These are phyloP conservation scores for Anas acuta DNA, from an alignment of 2,797 vertebrate genomes.

Conservation along the genomic window DNA sequence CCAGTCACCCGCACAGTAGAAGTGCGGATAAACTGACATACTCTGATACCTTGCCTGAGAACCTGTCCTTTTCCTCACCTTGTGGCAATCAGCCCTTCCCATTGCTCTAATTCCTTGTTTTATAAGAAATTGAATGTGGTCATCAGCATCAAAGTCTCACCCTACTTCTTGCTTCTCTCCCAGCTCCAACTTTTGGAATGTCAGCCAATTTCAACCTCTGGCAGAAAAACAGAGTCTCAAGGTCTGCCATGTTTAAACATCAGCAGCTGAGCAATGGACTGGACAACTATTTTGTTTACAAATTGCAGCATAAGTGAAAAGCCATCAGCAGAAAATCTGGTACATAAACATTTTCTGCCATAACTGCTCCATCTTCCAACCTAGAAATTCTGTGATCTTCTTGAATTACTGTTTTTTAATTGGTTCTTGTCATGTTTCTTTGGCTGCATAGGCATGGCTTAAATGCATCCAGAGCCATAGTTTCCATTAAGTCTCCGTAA, in stretches of 20 bases:
- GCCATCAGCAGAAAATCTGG: not conserved
- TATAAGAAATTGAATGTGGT: not conserved
- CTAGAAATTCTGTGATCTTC: not conserved
- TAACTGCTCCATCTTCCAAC: not conserved
- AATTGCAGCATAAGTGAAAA: not conserved
- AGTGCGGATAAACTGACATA: not conserved
- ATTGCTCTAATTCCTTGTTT: not conserved
- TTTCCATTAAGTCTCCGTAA: not conserved
- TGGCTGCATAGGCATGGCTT: not conserved
- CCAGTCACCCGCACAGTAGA: not conserved
- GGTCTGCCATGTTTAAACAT: not conserved
- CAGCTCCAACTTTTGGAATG: not conserved
- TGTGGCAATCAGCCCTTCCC: not conserved
- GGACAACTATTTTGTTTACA: fast-evolving
- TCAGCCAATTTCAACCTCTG: not conserved
- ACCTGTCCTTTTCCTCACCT: not conserved
- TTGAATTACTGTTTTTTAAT: not conserved
- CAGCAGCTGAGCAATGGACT: not conserved
- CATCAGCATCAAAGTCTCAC: not conserved
- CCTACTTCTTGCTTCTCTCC: fast-evolving
- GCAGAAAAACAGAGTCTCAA: not conserved
- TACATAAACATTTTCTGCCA: not conserved
- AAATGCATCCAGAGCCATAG: not conserved
- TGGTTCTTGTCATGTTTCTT: not conserved
- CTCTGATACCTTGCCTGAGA: not conserved